Conservation (phyloP, 2,888 invertebrate species). For the Hoplodrina ambigua region DNA sequence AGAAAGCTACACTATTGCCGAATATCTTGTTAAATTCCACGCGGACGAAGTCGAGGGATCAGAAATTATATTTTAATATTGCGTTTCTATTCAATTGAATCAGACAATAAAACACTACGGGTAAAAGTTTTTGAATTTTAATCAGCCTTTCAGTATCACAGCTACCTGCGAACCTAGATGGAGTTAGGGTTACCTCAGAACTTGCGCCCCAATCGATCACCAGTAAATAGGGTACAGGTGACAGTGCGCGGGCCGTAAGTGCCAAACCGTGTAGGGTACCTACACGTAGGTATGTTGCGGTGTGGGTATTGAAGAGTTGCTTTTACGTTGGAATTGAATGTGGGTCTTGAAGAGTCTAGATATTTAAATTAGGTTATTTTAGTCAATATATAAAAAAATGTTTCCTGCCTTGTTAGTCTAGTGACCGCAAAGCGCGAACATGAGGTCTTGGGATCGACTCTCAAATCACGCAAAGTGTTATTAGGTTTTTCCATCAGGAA, state of each 20-base stretch:
- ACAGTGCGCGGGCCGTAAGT: constrained; percentile 50
- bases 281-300: constrained; percentile 9
- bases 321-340: not conserved
- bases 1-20: no score
- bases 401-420: no score
- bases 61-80: no score
- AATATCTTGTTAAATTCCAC: no score
- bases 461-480: no score
- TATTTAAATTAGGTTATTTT: not conserved
- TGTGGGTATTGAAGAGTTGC: constrained; percentile 1
- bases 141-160: not conserved
- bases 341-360: constrained; percentile 9
- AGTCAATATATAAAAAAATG: no score
- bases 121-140: not conserved
- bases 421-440: no score
- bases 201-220: constrained; percentile 58
- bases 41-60: no score
- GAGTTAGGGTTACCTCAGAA: constrained; percentile 34
- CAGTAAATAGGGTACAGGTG: constrained; percentile 57
- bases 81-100: no score
- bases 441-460: no score
- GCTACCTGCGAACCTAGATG: constrained; percentile 4
- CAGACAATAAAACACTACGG: no score
- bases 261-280: constrained; percentile 51
- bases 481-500: no score